Percentiles rank a stretch among this genome's conserved stretches.
Evolutionary conservation across 2,797 vertebrate genomes (phyloP).

Genomic region (Rhinogobio ventralis): DNA sequence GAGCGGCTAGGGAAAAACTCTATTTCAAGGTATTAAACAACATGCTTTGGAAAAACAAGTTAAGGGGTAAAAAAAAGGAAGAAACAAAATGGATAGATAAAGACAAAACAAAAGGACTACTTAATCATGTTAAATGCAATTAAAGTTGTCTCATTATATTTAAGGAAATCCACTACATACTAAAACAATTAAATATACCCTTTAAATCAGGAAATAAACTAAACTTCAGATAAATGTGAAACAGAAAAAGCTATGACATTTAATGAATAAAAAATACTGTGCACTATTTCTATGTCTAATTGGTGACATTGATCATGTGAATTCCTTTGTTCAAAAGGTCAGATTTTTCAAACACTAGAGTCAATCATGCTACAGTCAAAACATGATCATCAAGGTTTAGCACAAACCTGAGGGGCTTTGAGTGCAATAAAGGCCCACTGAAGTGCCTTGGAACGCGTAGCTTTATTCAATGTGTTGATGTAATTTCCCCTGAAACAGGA

Average conservation of each 20-base stretch:
- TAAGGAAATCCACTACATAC: background rate
- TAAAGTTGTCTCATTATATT: background rate
- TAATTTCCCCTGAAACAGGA: too few relatives aligned
- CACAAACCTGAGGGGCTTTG: background rate
- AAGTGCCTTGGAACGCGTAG: too few relatives aligned
- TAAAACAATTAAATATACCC: background rate
- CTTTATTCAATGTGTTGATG: too few relatives aligned
- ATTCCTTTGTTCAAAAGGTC: background rate
- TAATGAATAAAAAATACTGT: background rate
- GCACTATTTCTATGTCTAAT: background rate
- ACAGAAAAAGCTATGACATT: background rate
- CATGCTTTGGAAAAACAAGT: conserved; percentile 1
- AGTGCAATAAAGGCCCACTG: background rate
- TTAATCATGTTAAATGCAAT: background rate
- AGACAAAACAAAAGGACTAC: background rate
- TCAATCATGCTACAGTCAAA: background rate
- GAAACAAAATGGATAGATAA: background rate
- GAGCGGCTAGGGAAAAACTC: conserved; percentile 38
- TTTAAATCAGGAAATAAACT: background rate
- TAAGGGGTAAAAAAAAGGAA: background rate
- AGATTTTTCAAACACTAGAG: background rate
- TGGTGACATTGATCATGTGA: background rate
- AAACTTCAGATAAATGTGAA: conserved; percentile 20
- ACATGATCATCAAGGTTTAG: background rate
- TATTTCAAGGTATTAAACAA: conserved; percentile 37